Conservation (phyloP, 2,888 invertebrate species). For the Callimorpha dominula region DNA sequence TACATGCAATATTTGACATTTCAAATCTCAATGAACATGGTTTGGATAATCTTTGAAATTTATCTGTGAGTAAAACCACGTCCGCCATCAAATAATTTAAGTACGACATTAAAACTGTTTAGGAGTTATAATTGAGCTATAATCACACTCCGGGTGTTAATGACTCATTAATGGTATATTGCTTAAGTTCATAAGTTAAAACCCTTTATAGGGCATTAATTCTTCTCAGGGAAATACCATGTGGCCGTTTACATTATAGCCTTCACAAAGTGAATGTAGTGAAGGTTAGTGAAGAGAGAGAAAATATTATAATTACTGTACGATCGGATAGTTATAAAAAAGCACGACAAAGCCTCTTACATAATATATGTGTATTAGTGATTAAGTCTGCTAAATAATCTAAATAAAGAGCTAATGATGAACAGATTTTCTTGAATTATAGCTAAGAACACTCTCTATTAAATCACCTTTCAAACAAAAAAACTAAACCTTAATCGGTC, state of each 20-base stretch:
- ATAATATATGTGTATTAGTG: too few species aligned
- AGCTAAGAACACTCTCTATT: too few species aligned
- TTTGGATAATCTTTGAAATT: conserved; percentile 5
- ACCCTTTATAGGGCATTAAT: neutral
- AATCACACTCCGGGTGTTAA: conserved; percentile 41
- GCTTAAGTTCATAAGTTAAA: conserved; percentile 5
- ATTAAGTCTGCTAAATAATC: too few species aligned
- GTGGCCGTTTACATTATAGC: neutral
- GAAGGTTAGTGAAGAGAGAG: too few species aligned
- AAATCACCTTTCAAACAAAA: too few species aligned
- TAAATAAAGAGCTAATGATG: too few species aligned
- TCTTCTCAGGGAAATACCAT: conserved; percentile 2
- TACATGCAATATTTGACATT: conserved; percentile 3
- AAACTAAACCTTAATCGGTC: too few species aligned
- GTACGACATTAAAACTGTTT: conserved; percentile 36
- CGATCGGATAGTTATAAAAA: too few species aligned
- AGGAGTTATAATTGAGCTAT: conserved; percentile 43
- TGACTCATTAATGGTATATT: conserved; percentile 23
- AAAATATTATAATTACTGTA: too few species aligned
- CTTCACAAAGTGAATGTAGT: too few species aligned
- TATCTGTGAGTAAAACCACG: conserved; percentile 16
- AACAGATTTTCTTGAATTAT: too few species aligned
- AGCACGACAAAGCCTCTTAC: too few species aligned
- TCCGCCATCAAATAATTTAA: conserved; percentile 36
- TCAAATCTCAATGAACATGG: neutral